These are phyloP conservation scores for Pantelozetes paolii DNA, from an alignment of 2,888 invertebrate genomes.

Conservation along the genomic window DNA sequence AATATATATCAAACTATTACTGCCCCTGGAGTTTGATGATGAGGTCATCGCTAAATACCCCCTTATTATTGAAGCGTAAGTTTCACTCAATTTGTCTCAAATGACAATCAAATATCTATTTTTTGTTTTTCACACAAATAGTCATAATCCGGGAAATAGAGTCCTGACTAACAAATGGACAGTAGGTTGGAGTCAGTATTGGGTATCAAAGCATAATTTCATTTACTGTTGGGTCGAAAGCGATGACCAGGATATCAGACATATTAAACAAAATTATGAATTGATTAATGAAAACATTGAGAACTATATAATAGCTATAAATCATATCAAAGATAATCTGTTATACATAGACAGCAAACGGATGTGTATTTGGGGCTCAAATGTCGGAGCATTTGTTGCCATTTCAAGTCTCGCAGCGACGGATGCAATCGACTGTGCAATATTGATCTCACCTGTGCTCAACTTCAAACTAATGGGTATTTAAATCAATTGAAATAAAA, in stretches of 20 bases:
- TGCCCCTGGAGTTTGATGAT: conserved; percentile 29
- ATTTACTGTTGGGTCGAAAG: conserved; percentile 39
- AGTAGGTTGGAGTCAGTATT: conserved; percentile 30
- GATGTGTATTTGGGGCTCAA: conserved; percentile 92
- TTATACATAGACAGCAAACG: conserved; percentile 68
- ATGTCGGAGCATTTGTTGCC: conserved; percentile 90
- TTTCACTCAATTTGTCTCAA: neutral
- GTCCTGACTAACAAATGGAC: neutral
- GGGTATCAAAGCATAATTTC: conserved; percentile 35
- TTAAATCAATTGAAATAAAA: conserved; percentile 48
- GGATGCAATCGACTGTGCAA: conserved; percentile 86
- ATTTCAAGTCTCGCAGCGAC: conserved; percentile 75
- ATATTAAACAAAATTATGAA: neutral
- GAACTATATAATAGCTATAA: conserved; percentile 23
- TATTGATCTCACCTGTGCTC: conserved; percentile 91
- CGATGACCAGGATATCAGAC: neutral
- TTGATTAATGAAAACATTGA: conserved; percentile 29
- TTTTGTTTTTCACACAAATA: neutral
- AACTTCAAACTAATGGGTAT: conserved; percentile 92
- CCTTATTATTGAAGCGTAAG: conserved; percentile 41
- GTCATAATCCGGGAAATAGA: conserved; percentile 7
- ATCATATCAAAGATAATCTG: conserved; percentile 24
- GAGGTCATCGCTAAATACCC: conserved; percentile 38
- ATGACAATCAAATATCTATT: neutral
- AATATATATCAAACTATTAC: conserved; percentile 21